Conservation (phyloP, 2,888 invertebrate species). For the Halocaridina rubra region DNA sequence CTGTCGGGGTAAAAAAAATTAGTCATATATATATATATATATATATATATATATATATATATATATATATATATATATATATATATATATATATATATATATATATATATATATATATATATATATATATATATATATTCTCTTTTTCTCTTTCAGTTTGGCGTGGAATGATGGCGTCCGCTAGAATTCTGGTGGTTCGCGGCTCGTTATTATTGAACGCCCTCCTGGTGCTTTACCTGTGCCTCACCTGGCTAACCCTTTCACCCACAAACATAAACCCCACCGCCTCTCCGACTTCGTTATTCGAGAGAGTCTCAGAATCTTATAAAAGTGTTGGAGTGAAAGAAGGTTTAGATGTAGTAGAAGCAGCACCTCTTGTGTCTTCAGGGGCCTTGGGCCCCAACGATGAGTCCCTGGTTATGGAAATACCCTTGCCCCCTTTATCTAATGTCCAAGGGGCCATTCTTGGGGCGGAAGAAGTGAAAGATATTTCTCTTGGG, state of each 20-base stretch:
- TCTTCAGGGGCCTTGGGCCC: not conserved
- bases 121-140: conserved; percentile 1
- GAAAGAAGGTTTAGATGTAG: not conserved
- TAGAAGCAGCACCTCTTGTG: not conserved
- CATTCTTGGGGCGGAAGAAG: not conserved
- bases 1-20: too few relatives aligned
- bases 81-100: not conserved
- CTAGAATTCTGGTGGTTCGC: conserved; percentile 37
- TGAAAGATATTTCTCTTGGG: conserved; percentile 27
- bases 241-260: conserved; percentile 34
- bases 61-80: not conserved
- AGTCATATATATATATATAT: not conserved
- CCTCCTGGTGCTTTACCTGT: conserved; percentile 48
- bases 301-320: not conserved
- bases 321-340: not conserved
- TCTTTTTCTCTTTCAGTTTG: not conserved
- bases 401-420: not conserved
- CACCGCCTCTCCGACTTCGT: too few relatives aligned
- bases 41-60: not conserved
- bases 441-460: not conserved
- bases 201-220: conserved; percentile 48
- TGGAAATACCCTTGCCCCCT: not conserved
- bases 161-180: conserved; percentile 33
- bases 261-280: not conserved
- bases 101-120: not conserved